Conservation (phyloP, 2,888 invertebrate genomes). For the Standfussiana lucernea region DNA sequence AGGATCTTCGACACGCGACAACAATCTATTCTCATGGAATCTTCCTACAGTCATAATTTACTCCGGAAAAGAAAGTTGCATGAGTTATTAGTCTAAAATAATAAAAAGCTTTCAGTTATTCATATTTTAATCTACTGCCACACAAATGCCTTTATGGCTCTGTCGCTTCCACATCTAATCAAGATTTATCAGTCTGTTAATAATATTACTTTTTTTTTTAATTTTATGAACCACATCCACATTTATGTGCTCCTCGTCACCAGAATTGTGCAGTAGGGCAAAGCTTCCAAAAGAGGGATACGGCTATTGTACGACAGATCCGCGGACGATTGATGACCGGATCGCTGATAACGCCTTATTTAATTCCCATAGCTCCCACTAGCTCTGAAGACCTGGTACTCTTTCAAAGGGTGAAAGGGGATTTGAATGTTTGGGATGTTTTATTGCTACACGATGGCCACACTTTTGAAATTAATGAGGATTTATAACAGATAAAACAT, state of each 20-base stretch:
- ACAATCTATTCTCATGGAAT: constrained; percentile 35
- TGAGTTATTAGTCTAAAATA: constrained; percentile 2
- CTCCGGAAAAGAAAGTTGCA: constrained; percentile 30
- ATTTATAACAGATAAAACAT: background rate
- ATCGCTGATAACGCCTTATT: constrained; percentile 84
- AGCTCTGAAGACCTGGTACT: constrained; percentile 44
- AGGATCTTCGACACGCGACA: constrained; percentile 37
- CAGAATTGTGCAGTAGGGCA: constrained; percentile 69
- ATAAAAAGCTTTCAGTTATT: constrained; percentile 8
- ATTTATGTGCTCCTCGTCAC: constrained; percentile 32
- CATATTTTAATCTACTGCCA: constrained; percentile 14
- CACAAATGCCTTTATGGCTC: background rate
- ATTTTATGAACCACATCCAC: constrained; percentile 61
- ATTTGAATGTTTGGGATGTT: background rate
- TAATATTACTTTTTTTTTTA: background rate
- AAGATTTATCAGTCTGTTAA: background rate
- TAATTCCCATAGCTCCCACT: constrained; percentile 73
- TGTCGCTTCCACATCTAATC: background rate
- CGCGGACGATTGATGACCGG: constrained; percentile 82
- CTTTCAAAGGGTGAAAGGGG: constrained; percentile 70
- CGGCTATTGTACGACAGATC: constrained; percentile 75
- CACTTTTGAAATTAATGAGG: background rate
- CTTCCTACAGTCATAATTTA: constrained; percentile 13
- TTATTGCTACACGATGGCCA: background rate
- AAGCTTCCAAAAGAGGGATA: constrained; percentile 75